Conservation (phyloP, 2,888 invertebrate genomes). For the Drosophila bunnanda region DNA sequence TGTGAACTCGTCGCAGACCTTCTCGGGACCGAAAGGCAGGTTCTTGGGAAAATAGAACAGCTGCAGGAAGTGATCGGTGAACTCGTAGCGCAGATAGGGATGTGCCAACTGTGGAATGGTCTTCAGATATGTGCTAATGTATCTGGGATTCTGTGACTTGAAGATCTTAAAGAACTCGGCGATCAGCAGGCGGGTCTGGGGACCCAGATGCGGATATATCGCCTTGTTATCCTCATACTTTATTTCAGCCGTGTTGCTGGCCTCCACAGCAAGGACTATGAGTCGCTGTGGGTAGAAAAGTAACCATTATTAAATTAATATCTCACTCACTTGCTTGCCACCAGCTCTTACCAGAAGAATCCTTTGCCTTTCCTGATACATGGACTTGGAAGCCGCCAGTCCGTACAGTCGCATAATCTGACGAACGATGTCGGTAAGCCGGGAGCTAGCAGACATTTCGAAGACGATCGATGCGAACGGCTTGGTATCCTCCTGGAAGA, state of each 20-base stretch:
- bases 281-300: slow-evolving; percentile 67
- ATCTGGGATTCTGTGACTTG: slow-evolving; percentile 65
- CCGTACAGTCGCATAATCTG: slow-evolving; percentile 76
- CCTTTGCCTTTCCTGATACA: slow-evolving; percentile 61
- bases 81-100: slow-evolving; percentile 79
- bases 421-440: slow-evolving; percentile 70
- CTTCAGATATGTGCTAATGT: slow-evolving; percentile 72
- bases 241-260: slow-evolving; percentile 80
- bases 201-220: slow-evolving; percentile 76
- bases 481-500: slow-evolving; percentile 71
- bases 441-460: slow-evolving; percentile 64
- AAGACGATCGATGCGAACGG: slow-evolving; percentile 79
- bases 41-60: slow-evolving; percentile 69
- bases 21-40: slow-evolving; percentile 71
- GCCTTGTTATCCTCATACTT: slow-evolving; percentile 67
- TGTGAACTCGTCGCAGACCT: slow-evolving; percentile 77
- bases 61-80: slow-evolving; percentile 79
- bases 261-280: slow-evolving; percentile 78
- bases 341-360: slow-evolving; percentile 75
- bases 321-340: not conserved
- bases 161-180: slow-evolving; percentile 78
- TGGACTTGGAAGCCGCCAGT: slow-evolving; percentile 64
- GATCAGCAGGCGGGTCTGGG: slow-evolving; percentile 71
- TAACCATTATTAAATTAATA: too few species aligned
- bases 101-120: slow-evolving; percentile 73